Evolutionary conservation across 1,140 invertebrate genomes (phyloP), one percentile per base, ranked within the genome.

Genomic region (Drosophila ohnishii): DNA sequence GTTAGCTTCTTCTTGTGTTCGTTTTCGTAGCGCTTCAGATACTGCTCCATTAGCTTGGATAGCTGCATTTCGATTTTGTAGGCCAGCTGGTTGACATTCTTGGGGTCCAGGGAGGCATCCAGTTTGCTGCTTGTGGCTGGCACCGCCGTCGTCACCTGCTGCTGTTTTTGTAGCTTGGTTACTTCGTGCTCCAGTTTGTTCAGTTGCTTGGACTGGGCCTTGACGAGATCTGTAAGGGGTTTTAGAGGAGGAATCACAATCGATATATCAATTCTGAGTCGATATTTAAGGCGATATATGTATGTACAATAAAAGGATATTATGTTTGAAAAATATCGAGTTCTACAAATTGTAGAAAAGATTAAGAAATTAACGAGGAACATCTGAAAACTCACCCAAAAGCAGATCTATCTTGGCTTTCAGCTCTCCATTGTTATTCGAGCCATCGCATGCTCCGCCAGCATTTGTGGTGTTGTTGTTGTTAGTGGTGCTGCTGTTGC

Each of bases 21-120:
- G 42, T 92, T 80, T 51, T 93, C 92, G 67, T 92, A 92, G 39
- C 92, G 89, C 55, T 83, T 86, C 3, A 92, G 72, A 78, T 90
- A 90, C 39, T 90, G 79, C 55, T 92, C 91, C 80, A 92, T 87
- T 1, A 91, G 59, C 53, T 91, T 91, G 22, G 89, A 90, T 32
- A 91, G 25, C 50, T 91, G 88, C 85, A 90, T 90, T 70, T 91
- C 90, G 34, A 91, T 75, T 72, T 91, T 91, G 35, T 82, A 90
- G n/a, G 82, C 81, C 57, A 91, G 61, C 45, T 91, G 88, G 22
- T 76, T 80, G 19, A 91, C 73, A 59, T 56, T 91, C 30, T 91
- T 88, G 1, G 69, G 65, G 14, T 87, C 60, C 39, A 80, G 50
- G 10, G 72, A 75, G 0, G 55, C 34, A n/a, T 51, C 48, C 13